These are phyloP conservation scores for Coenonympha arcania DNA, from an alignment of 2,888 invertebrate genomes.

Conservation along the genomic window DNA sequence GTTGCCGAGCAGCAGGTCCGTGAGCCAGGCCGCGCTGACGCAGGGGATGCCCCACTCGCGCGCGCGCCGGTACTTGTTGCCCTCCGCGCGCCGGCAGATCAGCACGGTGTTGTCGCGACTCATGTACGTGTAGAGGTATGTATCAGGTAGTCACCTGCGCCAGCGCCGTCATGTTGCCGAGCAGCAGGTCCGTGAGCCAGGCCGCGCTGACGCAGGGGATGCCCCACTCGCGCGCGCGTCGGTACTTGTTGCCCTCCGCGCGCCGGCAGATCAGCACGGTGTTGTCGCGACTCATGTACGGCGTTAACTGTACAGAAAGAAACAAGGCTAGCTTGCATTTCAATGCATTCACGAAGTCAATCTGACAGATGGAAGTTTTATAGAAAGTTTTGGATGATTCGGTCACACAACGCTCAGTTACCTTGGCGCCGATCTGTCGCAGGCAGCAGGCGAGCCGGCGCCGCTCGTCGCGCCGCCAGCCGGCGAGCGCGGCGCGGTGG, in stretches of 20 bases:
- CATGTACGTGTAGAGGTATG: background rate
- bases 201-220: slow-evolving; percentile 92
- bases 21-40: slow-evolving; percentile 94
- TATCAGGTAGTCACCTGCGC: slow-evolving; percentile 72
- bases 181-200: slow-evolving; percentile 93
- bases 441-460: slow-evolving; percentile 87
- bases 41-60: slow-evolving; percentile 93
- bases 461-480: slow-evolving; percentile 92
- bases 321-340: too few relatives aligned
- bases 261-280: slow-evolving; percentile 85
- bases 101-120: slow-evolving; percentile 54
- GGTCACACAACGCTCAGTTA: too few relatives aligned
- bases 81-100: slow-evolving; percentile 86
- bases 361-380: too few relatives aligned
- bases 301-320: slow-evolving; percentile 77
- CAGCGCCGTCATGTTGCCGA: slow-evolving; percentile 88
- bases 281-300: slow-evolving; percentile 85
- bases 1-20: slow-evolving; percentile 92
- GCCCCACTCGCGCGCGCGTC: slow-evolving; percentile 93
- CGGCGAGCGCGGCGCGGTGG: slow-evolving; percentile 88
- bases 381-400: too few relatives aligned
- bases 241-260: slow-evolving; percentile 89
- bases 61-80: slow-evolving; percentile 90
- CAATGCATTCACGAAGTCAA: slow-evolving; percentile 75
- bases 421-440: slow-evolving; percentile 88